phyloP scores from a whole-genome alignment of 2,888 invertebrate species.

The Nephrotoma flavescens region DNA sequence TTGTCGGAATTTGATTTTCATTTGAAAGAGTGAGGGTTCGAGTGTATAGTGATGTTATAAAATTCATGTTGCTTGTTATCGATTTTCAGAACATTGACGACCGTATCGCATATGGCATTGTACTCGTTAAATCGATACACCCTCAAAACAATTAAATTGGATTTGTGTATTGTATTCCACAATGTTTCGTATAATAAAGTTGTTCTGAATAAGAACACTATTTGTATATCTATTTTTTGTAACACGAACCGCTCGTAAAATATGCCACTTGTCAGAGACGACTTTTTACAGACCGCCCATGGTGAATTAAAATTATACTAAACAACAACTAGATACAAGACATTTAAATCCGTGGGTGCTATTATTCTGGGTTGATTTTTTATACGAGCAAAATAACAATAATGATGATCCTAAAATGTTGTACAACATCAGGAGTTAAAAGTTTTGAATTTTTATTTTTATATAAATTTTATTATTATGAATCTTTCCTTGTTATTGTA shows the following conservation, averaged over 20 bases:
- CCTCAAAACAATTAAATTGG: not conserved
- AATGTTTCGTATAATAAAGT: not conserved
- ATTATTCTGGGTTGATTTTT: not conserved
- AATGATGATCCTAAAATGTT: no score
- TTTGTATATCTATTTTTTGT: not conserved
- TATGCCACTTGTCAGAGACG: not conserved
- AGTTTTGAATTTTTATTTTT: not conserved
- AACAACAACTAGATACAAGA: not conserved
- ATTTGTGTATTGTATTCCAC: not conserved
- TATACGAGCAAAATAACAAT: not conserved
- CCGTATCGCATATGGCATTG: not conserved
- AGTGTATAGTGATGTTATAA: not conserved
- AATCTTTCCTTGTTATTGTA: not conserved
- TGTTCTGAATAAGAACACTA: not conserved
- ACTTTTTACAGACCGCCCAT: not conserved
- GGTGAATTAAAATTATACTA: not conserved
- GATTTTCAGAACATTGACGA: not conserved
- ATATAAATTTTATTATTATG: not conserved
- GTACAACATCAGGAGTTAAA: not conserved
- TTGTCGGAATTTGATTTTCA: not conserved
- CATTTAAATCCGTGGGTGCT: not conserved
- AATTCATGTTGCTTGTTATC: not conserved
- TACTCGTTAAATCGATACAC: not conserved
- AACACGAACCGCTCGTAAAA: not conserved
- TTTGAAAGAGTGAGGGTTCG: not conserved